These are phyloP conservation scores for Acronicta alni DNA, from an alignment of 2,888 invertebrate genomes.

Conservation along the genomic window DNA sequence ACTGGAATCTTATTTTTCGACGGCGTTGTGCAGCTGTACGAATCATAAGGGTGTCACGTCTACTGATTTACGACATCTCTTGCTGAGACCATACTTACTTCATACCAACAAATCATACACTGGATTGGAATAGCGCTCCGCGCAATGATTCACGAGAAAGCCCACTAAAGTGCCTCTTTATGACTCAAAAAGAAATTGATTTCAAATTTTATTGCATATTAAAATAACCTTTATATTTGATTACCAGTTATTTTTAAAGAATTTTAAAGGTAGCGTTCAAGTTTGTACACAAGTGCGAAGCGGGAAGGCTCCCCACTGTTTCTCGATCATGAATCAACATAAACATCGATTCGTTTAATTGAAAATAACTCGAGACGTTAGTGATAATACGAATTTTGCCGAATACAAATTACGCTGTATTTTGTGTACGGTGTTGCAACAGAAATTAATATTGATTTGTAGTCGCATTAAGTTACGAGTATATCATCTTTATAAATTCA, in stretches of 20 bases:
- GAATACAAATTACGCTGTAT: constrained; percentile 63
- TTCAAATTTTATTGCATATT: constrained; percentile 87
- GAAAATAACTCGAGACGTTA: constrained; percentile 70
- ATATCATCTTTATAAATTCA: constrained; percentile 50
- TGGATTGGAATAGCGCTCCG: constrained; percentile 65
- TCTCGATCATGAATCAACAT: constrained; percentile 76
- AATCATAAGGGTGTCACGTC: constrained; percentile 77
- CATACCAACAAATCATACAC: constrained; percentile 80
- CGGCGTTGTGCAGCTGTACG: constrained; percentile 73
- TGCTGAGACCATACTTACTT: constrained; percentile 79
- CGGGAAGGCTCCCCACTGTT: constrained; percentile 74
- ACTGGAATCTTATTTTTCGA: constrained; percentile 73
- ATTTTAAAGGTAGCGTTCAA: constrained; percentile 62
- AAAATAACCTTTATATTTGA: constrained; percentile 85
- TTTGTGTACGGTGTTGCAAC: constrained; percentile 53
- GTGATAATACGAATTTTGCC: constrained; percentile 62
- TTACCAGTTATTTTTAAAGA: constrained; percentile 75
- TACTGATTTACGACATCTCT: constrained; percentile 83
- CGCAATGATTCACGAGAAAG: constrained; percentile 77
- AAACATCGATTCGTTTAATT: constrained; percentile 80
- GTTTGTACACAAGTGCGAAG: constrained; percentile 58
- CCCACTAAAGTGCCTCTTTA: constrained; percentile 80
- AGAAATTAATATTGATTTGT: constrained; percentile 60
- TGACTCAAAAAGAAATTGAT: constrained; percentile 83
- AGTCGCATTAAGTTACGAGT: constrained; percentile 47